Evolutionary conservation across 2,888 invertebrate genomes (phyloP).

Genomic region (Lasioglossum pauxillum): DNA sequence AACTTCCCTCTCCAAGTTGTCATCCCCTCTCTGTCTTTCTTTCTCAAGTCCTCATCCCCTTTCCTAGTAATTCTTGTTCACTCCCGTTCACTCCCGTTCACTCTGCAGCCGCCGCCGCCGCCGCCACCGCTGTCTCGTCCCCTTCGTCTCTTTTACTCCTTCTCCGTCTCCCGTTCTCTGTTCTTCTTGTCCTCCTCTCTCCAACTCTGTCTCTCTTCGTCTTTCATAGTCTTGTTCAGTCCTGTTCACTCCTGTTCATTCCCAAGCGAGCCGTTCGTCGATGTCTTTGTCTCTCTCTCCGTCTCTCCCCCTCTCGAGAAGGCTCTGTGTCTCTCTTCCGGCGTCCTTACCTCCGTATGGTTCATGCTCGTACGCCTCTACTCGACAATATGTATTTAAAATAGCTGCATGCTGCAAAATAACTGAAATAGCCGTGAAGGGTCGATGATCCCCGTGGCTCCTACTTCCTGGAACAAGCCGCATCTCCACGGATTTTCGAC

Average conservation of each 20-base stretch:
- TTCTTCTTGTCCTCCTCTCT: slow-evolving; percentile 24
- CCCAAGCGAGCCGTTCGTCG: slow-evolving; percentile 39
- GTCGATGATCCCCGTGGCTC: slow-evolving; percentile 79
- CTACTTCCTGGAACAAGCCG: slow-evolving; percentile 78
- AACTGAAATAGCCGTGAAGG: slow-evolving; percentile 81
- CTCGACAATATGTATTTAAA: slow-evolving; percentile 79
- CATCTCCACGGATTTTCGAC: slow-evolving; percentile 69
- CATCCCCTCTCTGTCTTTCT: background rate
- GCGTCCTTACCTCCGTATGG: slow-evolving; percentile 63
- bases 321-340: slow-evolving; percentile 46
- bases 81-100: too few species aligned
- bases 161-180: slow-evolving; percentile 17
- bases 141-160: background rate
- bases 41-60: background rate
- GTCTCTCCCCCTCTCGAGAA: slow-evolving; percentile 17
- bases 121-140: too few species aligned
- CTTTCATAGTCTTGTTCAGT: slow-evolving; percentile 23
- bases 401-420: slow-evolving; percentile 80
- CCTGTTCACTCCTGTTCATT: background rate
- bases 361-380: slow-evolving; percentile 69
- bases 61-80: too few species aligned
- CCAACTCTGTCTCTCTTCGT: slow-evolving; percentile 3
- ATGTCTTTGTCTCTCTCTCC: slow-evolving; percentile 29
- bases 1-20: slow-evolving; percentile 16
- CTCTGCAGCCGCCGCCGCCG: too few species aligned